Conservation (phyloP, 2,888 invertebrate species). For the Drosophila nr. medialis region DNA sequence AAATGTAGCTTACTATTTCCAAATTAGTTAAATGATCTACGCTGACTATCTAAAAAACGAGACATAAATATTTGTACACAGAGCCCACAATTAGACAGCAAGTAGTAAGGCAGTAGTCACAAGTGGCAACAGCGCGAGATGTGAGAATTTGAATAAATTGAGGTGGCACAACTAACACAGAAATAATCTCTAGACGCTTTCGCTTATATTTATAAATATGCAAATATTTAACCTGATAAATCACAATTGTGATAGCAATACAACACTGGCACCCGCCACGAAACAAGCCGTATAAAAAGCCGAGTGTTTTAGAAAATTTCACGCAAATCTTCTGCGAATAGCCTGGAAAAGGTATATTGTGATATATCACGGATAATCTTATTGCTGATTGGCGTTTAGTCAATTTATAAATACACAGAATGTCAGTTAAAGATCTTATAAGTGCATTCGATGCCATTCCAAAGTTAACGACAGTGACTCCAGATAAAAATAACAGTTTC, state of each 20-base stretch:
- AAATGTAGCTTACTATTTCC: neutral
- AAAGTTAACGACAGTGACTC: slow-evolving; percentile 22
- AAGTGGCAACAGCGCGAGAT: slow-evolving; percentile 44
- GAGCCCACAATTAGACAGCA: slow-evolving; percentile 10
- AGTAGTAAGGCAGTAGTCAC: slow-evolving; percentile 38
- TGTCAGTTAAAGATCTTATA: slow-evolving; percentile 73
- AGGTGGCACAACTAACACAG: slow-evolving; percentile 34
- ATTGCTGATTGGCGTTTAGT: neutral
- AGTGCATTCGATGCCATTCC: slow-evolving; percentile 57
- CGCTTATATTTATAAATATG: slow-evolving; percentile 24
- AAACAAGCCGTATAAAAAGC: slow-evolving; percentile 51
- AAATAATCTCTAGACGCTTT: slow-evolving; percentile 27
- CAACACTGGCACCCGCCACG: slow-evolving; percentile 10
- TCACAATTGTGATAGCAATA: slow-evolving; percentile 41
- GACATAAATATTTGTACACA: neutral
- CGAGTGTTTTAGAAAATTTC: neutral
- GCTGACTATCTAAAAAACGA: neutral
- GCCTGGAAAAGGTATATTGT: slow-evolving; percentile 4
- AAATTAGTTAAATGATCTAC: neutral
- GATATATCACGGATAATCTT: slow-evolving; percentile 4
- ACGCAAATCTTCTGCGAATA: slow-evolving; percentile 11
- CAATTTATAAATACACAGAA: slow-evolving; percentile 24
- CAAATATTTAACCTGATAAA: slow-evolving; percentile 50
- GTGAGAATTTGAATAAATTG: slow-evolving; percentile 1
- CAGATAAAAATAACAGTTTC: slow-evolving; percentile 15